Conservation (phyloP, 1,140 invertebrate genomes). For the Druon quercuslanigerum region DNA sequence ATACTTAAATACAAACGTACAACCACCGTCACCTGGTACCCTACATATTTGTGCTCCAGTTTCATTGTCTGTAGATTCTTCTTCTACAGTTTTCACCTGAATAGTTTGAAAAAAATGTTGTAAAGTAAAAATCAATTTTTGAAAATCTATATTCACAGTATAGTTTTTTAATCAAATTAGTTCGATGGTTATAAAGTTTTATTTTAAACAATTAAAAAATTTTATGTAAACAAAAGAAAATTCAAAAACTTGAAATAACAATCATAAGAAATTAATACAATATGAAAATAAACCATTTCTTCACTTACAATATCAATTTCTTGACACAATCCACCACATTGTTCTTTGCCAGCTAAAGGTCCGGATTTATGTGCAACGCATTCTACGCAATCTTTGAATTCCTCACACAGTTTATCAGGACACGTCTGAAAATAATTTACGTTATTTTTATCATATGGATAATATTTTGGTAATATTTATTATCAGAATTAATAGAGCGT, state of each 20-base stretch:
- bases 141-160: background rate
- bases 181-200: no score
- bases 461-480: no score
- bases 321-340: slow-evolving; percentile 59
- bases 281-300: background rate
- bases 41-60: slow-evolving; percentile 51
- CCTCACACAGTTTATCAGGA: slow-evolving; percentile 87
- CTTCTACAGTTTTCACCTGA: slow-evolving; percentile 54
- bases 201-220: no score
- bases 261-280: background rate
- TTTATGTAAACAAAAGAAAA: no score
- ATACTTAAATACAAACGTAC: slow-evolving; percentile 77
- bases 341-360: slow-evolving; percentile 79
- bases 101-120: background rate
- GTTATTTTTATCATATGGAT: background rate
- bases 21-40: slow-evolving; percentile 72
- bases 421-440: slow-evolving; percentile 78
- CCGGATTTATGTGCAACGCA: slow-evolving; percentile 92
- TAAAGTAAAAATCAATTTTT: background rate
- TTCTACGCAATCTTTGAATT: slow-evolving; percentile 94
- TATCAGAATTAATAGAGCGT: no score
- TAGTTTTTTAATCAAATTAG: background rate
- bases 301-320: slow-evolving; percentile 55
- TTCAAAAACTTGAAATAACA: no score
- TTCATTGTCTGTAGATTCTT: slow-evolving; percentile 43